Evolutionary conservation across 2,888 invertebrate species (phyloP), one percentile per base, ranked within the genome.

Genomic region (Girardia tigrina): DNA sequence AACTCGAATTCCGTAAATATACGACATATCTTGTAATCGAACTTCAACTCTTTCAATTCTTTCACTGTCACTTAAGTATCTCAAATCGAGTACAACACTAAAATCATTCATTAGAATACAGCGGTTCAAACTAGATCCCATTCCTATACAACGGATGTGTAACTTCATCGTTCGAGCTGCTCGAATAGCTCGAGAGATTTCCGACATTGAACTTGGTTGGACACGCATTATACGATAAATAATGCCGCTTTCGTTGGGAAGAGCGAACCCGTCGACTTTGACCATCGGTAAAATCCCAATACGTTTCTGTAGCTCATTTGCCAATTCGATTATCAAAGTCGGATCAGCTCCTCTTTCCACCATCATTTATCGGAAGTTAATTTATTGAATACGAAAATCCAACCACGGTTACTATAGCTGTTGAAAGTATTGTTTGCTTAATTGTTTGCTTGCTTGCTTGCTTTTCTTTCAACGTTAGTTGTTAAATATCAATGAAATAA

Each of bases 221-320:
- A 73, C 28, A 26, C 42, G 36, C 42, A 74, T 29, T 14, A 74
- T 42, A 14, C 26, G 26, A 14, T 42, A 26, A 74, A 23, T 69
- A 2, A 20, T 26, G 2, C 42, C 69, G 23, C 42, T 36, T 27
- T 74, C 42, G 70, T 42, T 42, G 12, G 69, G 26, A 26, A 74
- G 26, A 26, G 23, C n/a, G 27, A 26, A 74, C 6, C 27, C 27
- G 56, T 74, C 42, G 1, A 74, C 28, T 26, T 75, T 26, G 23
- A 75, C 75, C 74, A 75, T 42, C 14, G 75, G 75, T 23, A 75
- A 28, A 26, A 75, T 36, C 20, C 75, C 75, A 42, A 75, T 75
- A n/a, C 75, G 75, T 6, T 75, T 28, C 27, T 75, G 75, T 16
- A 75, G 28, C 28, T 75, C 75, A n/a, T 12, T 74, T 0, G 42